Evolutionary conservation across 2,797 vertebrate species (phyloP).

Genomic region (Girardinus metallicus): DNA sequence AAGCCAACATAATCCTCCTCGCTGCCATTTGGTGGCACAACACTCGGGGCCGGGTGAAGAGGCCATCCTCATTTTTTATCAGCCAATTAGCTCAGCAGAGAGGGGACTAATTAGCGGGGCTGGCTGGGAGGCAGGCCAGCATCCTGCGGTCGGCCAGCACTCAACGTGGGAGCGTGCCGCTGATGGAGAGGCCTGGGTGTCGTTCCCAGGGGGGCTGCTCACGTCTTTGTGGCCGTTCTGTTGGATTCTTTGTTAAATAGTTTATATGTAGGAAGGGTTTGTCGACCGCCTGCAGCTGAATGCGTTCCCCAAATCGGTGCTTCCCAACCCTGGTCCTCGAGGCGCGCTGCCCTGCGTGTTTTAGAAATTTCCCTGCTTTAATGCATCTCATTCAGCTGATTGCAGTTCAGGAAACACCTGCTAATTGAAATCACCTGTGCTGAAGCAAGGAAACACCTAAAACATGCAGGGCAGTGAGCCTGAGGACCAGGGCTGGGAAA

Average conservation of each 20-base stretch:
- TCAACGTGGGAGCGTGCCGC: slow-evolving; percentile 45
- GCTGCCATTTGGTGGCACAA: slow-evolving; percentile 70
- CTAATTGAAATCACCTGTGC: too few relatives aligned
- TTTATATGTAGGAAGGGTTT: slow-evolving; percentile 10
- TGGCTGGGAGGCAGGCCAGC: slow-evolving; percentile 77
- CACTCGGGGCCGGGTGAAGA: slow-evolving; percentile 74
- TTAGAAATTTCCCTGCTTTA: too few relatives aligned
- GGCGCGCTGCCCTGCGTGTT: too few relatives aligned
- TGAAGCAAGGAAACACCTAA: too few relatives aligned
- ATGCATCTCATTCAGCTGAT: too few relatives aligned
- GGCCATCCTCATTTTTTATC: slow-evolving; percentile 81
- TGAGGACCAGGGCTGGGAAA: too few relatives aligned
- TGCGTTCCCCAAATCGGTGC: too few relatives aligned
- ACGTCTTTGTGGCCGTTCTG: slow-evolving; percentile 21
- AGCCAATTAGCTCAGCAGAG: slow-evolving; percentile 78
- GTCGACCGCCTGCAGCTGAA: slow-evolving; percentile 11
- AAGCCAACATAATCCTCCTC: slow-evolving; percentile 71
- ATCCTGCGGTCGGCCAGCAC: slow-evolving; percentile 66
- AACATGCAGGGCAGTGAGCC: too few relatives aligned
- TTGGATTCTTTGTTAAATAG: slow-evolving; percentile 17
- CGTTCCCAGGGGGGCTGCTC: slow-evolving; percentile 55
- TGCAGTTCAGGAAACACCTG: too few relatives aligned
- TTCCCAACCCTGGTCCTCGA: too few relatives aligned
- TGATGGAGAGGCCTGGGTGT: slow-evolving; percentile 60
- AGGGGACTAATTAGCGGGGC: slow-evolving; percentile 75